Conservation (phyloP, 1,140 invertebrate species). For the Octopus sinensis region DNA sequence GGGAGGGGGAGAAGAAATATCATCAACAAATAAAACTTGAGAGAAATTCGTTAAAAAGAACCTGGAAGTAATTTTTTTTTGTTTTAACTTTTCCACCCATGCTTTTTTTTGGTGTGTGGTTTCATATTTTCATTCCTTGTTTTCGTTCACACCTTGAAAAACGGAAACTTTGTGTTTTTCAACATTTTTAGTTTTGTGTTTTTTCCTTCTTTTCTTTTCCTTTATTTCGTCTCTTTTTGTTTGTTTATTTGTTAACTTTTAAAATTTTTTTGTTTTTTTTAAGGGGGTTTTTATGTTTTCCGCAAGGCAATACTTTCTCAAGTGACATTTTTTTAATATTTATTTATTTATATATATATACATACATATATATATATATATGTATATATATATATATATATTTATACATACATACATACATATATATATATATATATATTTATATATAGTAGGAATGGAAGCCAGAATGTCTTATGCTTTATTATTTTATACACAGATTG, state of each 20-base stretch:
- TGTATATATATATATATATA: no score
- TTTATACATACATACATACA: no score
- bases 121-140: no score
- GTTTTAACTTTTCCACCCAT: background rate
- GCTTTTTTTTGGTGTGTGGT: background rate
- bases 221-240: background rate
- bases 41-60: background rate
- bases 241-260: background rate
- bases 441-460: background rate
- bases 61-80: background rate
- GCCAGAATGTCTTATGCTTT: background rate
- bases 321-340: background rate
- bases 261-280: background rate
- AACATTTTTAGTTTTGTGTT: background rate
- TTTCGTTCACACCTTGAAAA: no score
- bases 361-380: no score
- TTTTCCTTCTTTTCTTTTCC: background rate
- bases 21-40: background rate
- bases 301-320: background rate
- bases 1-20: background rate
- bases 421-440: no score
- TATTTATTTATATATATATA: no score
- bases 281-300: background rate
- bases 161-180: background rate
- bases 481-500: constrained; percentile 4